A percentile compares a stretch with the other conserved stretches of the same genome.
phyloP scores from a whole-genome alignment of 2,113 vertebrate species.

The Anolis sagrei region DNA sequence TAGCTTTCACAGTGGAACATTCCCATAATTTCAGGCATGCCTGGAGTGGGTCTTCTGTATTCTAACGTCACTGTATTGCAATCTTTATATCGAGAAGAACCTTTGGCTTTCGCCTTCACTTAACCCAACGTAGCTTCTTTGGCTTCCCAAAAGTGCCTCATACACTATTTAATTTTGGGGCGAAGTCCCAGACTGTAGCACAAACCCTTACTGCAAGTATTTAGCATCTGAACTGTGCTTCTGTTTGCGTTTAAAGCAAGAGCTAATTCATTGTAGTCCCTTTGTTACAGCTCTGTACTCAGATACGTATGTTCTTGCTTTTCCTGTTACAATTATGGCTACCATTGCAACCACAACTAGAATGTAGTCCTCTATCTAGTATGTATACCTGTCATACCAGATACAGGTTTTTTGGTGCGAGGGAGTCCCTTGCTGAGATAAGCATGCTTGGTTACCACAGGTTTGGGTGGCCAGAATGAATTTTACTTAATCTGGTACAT shows the following conservation, averaged over 20 bases:
- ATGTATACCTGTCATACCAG: too few relatives aligned
- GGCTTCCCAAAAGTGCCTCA: constrained; percentile 54
- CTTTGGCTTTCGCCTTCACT: constrained; percentile 4
- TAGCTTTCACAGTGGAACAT: background rate
- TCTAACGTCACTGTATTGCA: background rate
- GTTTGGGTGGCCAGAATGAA: background rate
- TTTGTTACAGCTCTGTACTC: constrained; percentile 33
- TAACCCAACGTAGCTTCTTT: constrained; percentile 36
- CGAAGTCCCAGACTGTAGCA: constrained; percentile 51
- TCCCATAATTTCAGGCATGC: background rate
- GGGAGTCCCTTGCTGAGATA: constrained; percentile 40
- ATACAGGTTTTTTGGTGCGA: background rate
- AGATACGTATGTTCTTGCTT: constrained; percentile 5
- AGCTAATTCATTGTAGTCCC: constrained; percentile 2
- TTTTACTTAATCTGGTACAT: background rate
- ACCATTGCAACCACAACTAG: background rate
- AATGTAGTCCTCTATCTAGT: background rate
- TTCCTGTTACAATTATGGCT: background rate
- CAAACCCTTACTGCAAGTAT: constrained; percentile 41
- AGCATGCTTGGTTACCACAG: background rate
- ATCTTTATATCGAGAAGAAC: constrained; percentile 1
- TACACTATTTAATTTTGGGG: constrained; percentile 54
- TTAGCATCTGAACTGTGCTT: constrained; percentile 34
- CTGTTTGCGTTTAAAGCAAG: constrained; percentile 39
- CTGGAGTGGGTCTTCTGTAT: background rate